A percentile compares a stretch with the other conserved stretches of the same genome.
Evolutionary conservation across 2,113 vertebrate genomes (phyloP).

Genomic region (Boulengeromyrus knoepffleri): DNA sequence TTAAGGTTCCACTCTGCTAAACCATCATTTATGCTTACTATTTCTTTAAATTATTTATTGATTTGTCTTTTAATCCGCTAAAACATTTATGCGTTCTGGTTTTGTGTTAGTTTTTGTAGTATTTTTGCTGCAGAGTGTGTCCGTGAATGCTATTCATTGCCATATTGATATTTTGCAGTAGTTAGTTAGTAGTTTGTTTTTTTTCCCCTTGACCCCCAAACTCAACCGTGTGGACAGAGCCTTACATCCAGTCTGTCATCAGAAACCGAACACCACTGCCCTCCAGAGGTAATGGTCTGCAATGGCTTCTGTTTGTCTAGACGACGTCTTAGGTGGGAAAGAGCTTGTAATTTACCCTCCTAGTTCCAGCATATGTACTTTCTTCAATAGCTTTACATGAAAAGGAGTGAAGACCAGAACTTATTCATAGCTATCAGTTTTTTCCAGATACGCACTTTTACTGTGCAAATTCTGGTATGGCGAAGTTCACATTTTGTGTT

Average conservation of each 20-base stretch:
- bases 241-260: not conserved
- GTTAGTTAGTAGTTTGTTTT: not conserved
- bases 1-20: not conserved
- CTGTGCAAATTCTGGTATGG: not conserved
- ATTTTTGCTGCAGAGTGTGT: not conserved
- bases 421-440: not conserved
- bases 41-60: not conserved
- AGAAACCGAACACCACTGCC: not conserved
- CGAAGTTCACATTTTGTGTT: not conserved
- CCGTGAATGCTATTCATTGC: not conserved
- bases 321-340: not conserved
- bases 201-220: not conserved
- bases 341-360: not conserved
- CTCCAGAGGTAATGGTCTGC: conserved; percentile 1
- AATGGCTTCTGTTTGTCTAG: not conserved
- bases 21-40: not conserved
- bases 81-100: not conserved
- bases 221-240: not conserved
- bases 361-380: not conserved
- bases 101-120: not conserved
- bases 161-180: not conserved
- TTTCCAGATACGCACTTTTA: not conserved
- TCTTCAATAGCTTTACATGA: not conserved
- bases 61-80: not conserved
- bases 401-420: not conserved